Conservation (phyloP, 2,113 vertebrate genomes). For the Axis porcinus region DNA sequence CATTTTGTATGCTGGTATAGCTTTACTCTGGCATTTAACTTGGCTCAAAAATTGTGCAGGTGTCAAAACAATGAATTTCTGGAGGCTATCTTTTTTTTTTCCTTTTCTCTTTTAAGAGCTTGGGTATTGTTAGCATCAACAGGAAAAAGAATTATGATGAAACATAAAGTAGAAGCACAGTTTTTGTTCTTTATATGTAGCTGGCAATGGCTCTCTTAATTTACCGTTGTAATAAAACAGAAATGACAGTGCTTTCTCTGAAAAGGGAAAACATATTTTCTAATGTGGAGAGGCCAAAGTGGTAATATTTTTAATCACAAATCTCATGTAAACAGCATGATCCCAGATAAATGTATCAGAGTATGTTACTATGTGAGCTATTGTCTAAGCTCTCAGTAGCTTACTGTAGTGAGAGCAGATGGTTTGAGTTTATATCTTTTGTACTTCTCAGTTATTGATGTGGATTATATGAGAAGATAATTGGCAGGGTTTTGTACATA, state of each 20-base stretch:
- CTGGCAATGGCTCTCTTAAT: slow-evolving; percentile 42
- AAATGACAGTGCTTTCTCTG: slow-evolving; percentile 63
- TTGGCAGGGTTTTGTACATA: slow-evolving; percentile 79
- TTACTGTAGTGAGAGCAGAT: slow-evolving; percentile 80
- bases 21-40: slow-evolving; percentile 72
- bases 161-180: slow-evolving; percentile 8
- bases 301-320: slow-evolving; percentile 75
- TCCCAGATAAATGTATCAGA: slow-evolving; percentile 69
- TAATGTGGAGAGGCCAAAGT: slow-evolving; percentile 57
- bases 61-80: slow-evolving; percentile 74
- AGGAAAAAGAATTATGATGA: slow-evolving; percentile 41
- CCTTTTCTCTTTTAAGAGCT: background rate
- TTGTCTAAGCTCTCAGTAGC: slow-evolving; percentile 66
- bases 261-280: slow-evolving; percentile 67
- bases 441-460: slow-evolving; percentile 81
- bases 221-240: slow-evolving; percentile 55
- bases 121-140: slow-evolving; percentile 46
- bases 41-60: slow-evolving; percentile 54
- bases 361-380: slow-evolving; percentile 73
- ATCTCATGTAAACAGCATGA: slow-evolving; percentile 70
- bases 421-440: slow-evolving; percentile 81
- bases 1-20: slow-evolving; percentile 68
- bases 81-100: slow-evolving; percentile 17
- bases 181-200: slow-evolving; percentile 53
- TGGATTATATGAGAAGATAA: slow-evolving; percentile 80